A percentile compares a stretch with the other conserved stretches of the same genome.
Evolutionary conservation across 2,888 invertebrate genomes (phyloP).

Genomic region (Folsomia candida): DNA sequence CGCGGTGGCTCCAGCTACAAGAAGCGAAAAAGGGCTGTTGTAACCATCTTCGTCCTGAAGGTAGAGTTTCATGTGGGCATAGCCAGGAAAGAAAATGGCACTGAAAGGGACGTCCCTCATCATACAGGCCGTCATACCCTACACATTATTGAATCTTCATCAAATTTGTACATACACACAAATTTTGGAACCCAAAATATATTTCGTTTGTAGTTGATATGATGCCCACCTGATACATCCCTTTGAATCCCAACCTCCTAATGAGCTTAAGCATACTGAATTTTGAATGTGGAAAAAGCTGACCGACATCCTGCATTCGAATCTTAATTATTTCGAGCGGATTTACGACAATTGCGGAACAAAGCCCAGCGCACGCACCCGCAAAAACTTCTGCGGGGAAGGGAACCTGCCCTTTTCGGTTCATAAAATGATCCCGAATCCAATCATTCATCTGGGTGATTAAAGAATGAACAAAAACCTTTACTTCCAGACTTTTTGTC

Average conservation of each 20-base stretch:
- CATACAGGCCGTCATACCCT: slow-evolving; percentile 62
- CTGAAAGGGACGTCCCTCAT: slow-evolving; percentile 62
- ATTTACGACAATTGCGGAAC: slow-evolving; percentile 63
- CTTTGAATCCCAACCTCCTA: slow-evolving; percentile 60
- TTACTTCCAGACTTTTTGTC: not conserved
- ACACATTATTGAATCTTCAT: slow-evolving; percentile 2
- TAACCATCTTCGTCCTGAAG: slow-evolving; percentile 60
- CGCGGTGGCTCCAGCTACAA: slow-evolving; percentile 57
- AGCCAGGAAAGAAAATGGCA: slow-evolving; percentile 62
- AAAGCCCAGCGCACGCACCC: slow-evolving; percentile 57
- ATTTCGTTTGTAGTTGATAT: not conserved
- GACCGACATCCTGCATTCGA: slow-evolving; percentile 62
- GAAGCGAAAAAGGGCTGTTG: slow-evolving; percentile 56
- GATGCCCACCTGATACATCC: slow-evolving; percentile 60
- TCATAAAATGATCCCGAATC: slow-evolving; percentile 59
- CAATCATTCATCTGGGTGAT: slow-evolving; percentile 59
- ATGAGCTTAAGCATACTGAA: slow-evolving; percentile 58
- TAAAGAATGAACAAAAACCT: not conserved
- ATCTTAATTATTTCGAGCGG: slow-evolving; percentile 65
- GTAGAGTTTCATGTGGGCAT: slow-evolving; percentile 60
- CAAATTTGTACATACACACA: not conserved
- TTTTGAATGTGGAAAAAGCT: slow-evolving; percentile 55
- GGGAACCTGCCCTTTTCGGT: slow-evolving; percentile 53
- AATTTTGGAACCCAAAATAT: not conserved
- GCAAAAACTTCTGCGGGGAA: slow-evolving; percentile 54